Evolutionary conservation across 2,888 invertebrate species (phyloP).

Genomic region (Kryphioiulus occultus): DNA sequence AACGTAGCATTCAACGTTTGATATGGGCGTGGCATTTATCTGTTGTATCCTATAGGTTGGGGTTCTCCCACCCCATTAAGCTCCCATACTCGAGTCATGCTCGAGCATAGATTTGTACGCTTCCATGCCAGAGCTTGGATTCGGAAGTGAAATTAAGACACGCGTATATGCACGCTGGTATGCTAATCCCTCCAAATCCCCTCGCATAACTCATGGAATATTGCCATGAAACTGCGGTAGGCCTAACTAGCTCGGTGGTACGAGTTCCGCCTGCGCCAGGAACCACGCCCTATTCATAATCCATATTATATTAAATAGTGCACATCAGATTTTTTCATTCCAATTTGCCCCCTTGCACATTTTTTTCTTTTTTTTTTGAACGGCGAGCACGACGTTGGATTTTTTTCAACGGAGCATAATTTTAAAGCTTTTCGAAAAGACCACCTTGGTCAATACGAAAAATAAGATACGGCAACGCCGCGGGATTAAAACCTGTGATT

Average conservation of each 20-base stretch:
- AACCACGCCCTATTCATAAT: neutral
- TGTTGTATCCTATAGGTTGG: neutral
- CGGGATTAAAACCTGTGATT: neutral
- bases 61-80: neutral
- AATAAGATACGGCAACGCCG: neutral
- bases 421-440: neutral
- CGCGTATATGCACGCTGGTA: neutral
- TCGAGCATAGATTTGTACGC: neutral
- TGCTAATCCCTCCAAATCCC: conserved; percentile 27
- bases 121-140: neutral
- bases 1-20: neutral
- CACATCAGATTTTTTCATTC: conserved; percentile 24
- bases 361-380: neutral
- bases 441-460: conserved; percentile 24
- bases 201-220: neutral
- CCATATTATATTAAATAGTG: conserved; percentile 31
- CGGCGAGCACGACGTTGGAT: neutral
- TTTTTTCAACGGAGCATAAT: neutral
- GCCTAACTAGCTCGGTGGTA: conserved; percentile 16
- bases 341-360: neutral
- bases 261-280: neutral
- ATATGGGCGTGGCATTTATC: neutral
- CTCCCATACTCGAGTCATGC: neutral
- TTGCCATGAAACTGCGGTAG: conserved; percentile 26
- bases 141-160: neutral